Percentiles rank a stretch among this genome's conserved stretches.
Evolutionary conservation across 1,140 invertebrate genomes (phyloP).

Genomic region (Conus betulinus): DNA sequence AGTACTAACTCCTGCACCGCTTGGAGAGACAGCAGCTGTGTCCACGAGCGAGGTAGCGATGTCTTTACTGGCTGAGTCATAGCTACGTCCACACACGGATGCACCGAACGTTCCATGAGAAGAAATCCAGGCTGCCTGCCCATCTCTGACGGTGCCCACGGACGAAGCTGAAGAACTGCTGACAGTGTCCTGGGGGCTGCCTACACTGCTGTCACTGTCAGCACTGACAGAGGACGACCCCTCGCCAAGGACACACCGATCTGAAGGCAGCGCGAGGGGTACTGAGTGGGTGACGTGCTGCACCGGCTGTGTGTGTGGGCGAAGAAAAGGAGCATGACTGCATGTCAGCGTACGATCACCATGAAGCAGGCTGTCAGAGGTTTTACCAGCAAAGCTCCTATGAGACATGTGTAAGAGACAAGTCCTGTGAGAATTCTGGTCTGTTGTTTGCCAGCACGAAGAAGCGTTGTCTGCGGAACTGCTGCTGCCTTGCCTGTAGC

Average conservation of each 20-base stretch:
- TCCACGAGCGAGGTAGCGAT: background rate
- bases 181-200: background rate
- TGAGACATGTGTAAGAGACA: too few relatives aligned
- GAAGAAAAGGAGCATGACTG: too few relatives aligned
- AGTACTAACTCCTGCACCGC: background rate
- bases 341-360: too few relatives aligned
- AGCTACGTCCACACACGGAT: background rate
- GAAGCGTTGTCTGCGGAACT: too few relatives aligned
- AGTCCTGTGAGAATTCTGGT: too few relatives aligned
- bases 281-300: background rate
- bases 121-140: background rate
- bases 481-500: too few relatives aligned
- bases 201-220: background rate
- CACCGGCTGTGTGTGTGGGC: too few relatives aligned
- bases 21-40: background rate
- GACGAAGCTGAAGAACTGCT: constrained; percentile 14
- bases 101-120: background rate
- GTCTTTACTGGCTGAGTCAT: background rate
- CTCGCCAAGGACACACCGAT: background rate
- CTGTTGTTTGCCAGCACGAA: too few relatives aligned
- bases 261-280: background rate
- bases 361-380: too few relatives aligned
- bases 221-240: background rate
- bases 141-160: background rate
- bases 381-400: too few relatives aligned